phyloP scores from a whole-genome alignment of 2,113 vertebrate species.

The Nothoprocta pentlandii region DNA sequence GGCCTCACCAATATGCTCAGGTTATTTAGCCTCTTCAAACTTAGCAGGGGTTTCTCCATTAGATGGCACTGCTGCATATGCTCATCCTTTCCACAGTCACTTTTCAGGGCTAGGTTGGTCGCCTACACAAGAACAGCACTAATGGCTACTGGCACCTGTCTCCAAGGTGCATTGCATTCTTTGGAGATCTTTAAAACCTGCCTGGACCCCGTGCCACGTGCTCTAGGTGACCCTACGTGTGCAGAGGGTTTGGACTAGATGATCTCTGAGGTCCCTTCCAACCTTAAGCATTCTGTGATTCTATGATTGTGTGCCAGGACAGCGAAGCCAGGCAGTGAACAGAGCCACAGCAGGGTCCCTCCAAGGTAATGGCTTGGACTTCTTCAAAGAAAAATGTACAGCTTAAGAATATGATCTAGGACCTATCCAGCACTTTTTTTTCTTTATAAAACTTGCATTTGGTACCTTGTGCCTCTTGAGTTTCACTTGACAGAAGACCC shows the following conservation, averaged over 20 bases:
- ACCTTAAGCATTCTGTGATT: too few relatives aligned
- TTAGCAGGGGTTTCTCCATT: neutral
- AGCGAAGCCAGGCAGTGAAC: neutral
- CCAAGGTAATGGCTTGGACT: neutral
- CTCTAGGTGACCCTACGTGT: too few relatives aligned
- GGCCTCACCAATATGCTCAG: neutral
- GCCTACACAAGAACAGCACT: too few relatives aligned
- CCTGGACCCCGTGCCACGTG: too few relatives aligned
- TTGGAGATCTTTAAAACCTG: too few relatives aligned
- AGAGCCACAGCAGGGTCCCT: neutral
- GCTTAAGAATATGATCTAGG: neutral
- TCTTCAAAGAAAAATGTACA: neutral
- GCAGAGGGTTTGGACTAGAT: too few relatives aligned
- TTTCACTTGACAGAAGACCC: neutral
- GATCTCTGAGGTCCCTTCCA: too few relatives aligned
- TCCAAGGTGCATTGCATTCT: neutral
- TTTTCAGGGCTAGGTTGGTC: neutral
- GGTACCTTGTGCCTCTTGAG: rapidly evolving
- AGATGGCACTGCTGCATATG: neutral
- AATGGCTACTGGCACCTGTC: neutral
- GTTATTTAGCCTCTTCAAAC: neutral
- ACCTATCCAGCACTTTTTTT: neutral
- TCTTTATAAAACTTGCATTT: neutral
- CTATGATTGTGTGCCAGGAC: neutral
- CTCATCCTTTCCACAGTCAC: neutral